phyloP scores from a whole-genome alignment of 2,888 invertebrate genomes.

The Cynaeus angustus region DNA sequence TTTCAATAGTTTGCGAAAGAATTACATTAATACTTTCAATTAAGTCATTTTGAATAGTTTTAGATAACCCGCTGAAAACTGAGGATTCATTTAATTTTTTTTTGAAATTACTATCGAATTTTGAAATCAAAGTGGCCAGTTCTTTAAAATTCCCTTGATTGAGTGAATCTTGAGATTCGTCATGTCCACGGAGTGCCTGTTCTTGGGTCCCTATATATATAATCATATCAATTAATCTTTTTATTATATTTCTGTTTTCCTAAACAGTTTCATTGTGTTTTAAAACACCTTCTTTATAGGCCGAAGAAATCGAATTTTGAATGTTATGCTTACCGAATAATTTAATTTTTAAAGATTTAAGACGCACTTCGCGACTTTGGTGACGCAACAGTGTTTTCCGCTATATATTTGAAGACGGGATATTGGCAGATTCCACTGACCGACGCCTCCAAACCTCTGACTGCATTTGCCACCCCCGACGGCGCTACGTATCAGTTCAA shows the following conservation, averaged over 20 bases:
- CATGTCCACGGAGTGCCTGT: slow-evolving; percentile 5
- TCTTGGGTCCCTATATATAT: slow-evolving; percentile 6
- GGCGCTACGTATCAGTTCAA: no score
- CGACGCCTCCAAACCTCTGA: no score
- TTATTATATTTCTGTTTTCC: slow-evolving; percentile 13
- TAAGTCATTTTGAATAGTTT: slow-evolving; percentile 33
- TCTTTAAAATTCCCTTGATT: slow-evolving; percentile 33
- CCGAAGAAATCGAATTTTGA: neutral
- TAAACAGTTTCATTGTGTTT: slow-evolving; percentile 19
- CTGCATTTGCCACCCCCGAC: no score
- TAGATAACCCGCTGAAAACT: slow-evolving; percentile 17
- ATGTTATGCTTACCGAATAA: neutral
- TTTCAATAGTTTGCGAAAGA: neutral
- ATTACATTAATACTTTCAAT: neutral
- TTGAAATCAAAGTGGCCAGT: neutral
- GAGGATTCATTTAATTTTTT: slow-evolving; percentile 2
- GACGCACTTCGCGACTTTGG: no score
- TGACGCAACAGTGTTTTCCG: no score
- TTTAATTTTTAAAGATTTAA: neutral
- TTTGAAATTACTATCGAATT: slow-evolving; percentile 13
- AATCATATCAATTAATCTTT: slow-evolving; percentile 17
- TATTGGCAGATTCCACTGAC: no score
- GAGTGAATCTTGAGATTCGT: slow-evolving; percentile 7
- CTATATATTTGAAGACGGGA: no score
- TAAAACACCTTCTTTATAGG: neutral